phyloP scores from a whole-genome alignment of 2,797 vertebrate species.

The Acomys russatus region DNA sequence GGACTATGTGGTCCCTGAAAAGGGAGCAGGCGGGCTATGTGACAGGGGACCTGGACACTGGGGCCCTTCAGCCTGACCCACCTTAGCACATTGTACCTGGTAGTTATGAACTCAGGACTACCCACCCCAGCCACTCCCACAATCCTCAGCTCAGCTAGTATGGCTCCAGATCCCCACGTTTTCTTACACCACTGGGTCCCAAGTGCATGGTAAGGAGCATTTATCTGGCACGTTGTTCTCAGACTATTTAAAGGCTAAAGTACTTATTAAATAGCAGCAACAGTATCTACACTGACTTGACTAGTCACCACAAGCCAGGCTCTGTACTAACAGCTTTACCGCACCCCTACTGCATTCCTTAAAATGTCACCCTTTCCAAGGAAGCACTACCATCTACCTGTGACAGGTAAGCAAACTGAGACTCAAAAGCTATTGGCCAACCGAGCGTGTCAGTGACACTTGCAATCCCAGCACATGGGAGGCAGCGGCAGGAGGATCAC shows the following conservation, averaged over 20 bases:
- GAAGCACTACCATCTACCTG: neutral
- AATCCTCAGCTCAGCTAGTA: neutral
- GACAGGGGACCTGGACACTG: slow-evolving; percentile 23
- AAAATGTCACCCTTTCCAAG: neutral
- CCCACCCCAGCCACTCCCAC: neutral
- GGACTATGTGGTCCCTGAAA: slow-evolving; percentile 48
- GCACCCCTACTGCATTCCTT: neutral
- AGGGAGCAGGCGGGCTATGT: neutral
- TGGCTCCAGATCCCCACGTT: neutral
- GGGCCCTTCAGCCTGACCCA: neutral
- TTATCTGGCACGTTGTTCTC: neutral
- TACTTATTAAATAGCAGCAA: neutral
- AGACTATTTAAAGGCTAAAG: neutral
- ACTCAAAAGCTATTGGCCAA: neutral
- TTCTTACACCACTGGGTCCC: too few relatives aligned
- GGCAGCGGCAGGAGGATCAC: neutral
- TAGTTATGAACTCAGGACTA: neutral
- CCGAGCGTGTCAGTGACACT: neutral
- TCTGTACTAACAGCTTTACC: neutral
- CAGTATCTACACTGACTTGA: neutral
- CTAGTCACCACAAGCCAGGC: neutral
- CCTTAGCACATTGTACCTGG: neutral
- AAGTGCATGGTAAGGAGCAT: neutral
- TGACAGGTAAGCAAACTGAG: slow-evolving; percentile 39
- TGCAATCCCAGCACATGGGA: neutral